Base-by-base conservation (phyloP, 2,797 vertebrate genomes). In the Tinamus major region DNA sequence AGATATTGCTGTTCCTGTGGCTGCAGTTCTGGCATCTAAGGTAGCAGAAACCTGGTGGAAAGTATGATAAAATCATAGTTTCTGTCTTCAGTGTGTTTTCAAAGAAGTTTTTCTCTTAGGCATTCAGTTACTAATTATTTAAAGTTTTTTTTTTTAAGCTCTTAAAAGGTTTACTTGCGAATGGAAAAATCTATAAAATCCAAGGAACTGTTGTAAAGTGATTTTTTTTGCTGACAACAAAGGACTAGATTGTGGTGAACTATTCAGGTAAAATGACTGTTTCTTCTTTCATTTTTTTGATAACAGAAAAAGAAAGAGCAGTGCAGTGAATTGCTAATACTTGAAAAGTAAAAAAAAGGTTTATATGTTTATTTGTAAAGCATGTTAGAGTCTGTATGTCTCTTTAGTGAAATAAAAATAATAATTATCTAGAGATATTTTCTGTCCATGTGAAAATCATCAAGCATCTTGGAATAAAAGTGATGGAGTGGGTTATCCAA, bases 131-230 rank as follows among this genome's bases (percentile, higher is more conserved):
- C 69, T 93, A 93, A 94, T 97, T 94, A 85, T 92, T 78, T 91
- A 76, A 95, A 69, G 8, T 19, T 70, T 46, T 81, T 46, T 79
- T 87, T 62, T 53, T 72, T 84, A 71, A 92, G 89, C 83, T 96
- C 94, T 82, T 49, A 62, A 93, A 92, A 94, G 95, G 27, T 94
- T 92, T 93, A 89, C 61, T 69, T 88, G 78, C 10, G 1, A 85
- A 67, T 95, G 96, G 95, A 97, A 97, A 95, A 96, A 93, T 53
- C 86, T 90, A 83, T 95, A 95, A 96, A 95, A 97, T 95, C 81
- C 87, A 95, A 39, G 46, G 71, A 93, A 79, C 49, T 35, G 24
- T 61, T 94, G 18, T 96, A 95, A 97, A 97, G 64, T 89, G 59
- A 55, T 62, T 96, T 96, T 94, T 46, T 20, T 59, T 95, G 27